phyloP scores from a whole-genome alignment of 2,888 invertebrate species.

The Rhagonycha lutea region DNA sequence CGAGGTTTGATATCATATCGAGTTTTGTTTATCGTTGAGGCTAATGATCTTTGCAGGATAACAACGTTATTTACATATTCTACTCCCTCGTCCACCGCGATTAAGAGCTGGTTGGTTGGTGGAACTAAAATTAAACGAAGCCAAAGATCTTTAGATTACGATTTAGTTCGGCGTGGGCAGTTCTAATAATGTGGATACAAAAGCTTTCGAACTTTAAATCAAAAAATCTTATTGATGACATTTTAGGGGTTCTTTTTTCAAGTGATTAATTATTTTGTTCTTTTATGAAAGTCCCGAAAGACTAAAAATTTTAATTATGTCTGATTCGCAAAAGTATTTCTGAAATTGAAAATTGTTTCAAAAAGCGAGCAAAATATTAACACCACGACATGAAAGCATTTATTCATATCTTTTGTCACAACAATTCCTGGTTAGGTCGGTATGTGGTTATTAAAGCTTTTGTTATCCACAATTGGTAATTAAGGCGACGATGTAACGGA shows the following conservation, averaged over 20 bases:
- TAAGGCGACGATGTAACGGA: constrained; percentile 41
- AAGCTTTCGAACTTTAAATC: neutral
- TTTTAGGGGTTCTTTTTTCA: neutral
- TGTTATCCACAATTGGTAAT: constrained; percentile 44
- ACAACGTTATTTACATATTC: no score
- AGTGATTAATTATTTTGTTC: neutral
- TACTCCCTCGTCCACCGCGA: no score
- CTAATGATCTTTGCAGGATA: no score
- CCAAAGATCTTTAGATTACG: neutral
- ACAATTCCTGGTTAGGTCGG: constrained; percentile 30
- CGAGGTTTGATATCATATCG: no score
- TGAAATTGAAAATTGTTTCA: constrained; percentile 7
- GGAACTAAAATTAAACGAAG: neutral
- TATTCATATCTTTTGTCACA: constrained; percentile 31
- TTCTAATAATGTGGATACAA: neutral
- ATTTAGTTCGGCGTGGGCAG: neutral
- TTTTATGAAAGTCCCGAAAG: neutral
- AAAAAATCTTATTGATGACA: neutral
- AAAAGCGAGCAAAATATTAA: constrained; percentile 16
- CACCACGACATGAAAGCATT: constrained; percentile 25
- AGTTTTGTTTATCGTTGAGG: no score
- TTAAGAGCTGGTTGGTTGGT: neutral
- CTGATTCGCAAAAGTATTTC: constrained; percentile 16
- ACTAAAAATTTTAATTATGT: neutral
- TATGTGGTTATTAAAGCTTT: constrained; percentile 48